phyloP scores from a whole-genome alignment of 2,888 invertebrate species.

The Diarsia dahlii region DNA sequence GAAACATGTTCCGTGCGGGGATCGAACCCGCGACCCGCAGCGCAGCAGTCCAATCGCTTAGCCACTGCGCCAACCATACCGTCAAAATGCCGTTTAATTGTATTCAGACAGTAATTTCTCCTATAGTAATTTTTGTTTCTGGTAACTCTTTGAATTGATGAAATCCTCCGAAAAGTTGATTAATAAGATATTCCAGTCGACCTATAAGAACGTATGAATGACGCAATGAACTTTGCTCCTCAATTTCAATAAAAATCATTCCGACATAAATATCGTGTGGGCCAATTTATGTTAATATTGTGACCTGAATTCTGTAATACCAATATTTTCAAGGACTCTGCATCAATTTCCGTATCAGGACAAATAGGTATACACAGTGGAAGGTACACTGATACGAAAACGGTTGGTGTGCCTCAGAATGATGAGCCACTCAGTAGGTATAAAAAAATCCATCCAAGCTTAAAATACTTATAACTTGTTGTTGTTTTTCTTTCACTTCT shows the following conservation, averaged over 20 bases:
- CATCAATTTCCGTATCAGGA: slow-evolving; percentile 27
- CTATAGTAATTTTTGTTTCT: background rate
- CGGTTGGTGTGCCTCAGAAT: too few species aligned
- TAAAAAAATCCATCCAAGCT: slow-evolving; percentile 19
- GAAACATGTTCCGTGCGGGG: too few species aligned
- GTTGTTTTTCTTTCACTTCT: background rate
- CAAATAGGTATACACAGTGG: background rate
- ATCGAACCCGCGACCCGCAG: too few species aligned
- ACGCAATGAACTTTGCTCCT: background rate
- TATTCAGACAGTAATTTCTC: background rate
- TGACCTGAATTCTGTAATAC: slow-evolving; percentile 6
- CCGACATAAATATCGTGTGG: background rate
- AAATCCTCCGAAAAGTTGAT: background rate
- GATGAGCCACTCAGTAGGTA: background rate
- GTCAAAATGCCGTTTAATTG: background rate
- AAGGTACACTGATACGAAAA: too few species aligned
- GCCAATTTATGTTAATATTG: background rate
- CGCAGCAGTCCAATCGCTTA: too few species aligned
- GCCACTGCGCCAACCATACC: too few species aligned
- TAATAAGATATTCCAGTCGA: background rate
- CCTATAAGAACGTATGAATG: background rate
- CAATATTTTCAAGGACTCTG: slow-evolving; percentile 17
- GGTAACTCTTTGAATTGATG: background rate
- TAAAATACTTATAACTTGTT: background rate
- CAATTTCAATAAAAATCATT: background rate